Evolutionary conservation across 2,888 invertebrate species (phyloP).

Genomic region (Hemicrepidius hirtus): DNA sequence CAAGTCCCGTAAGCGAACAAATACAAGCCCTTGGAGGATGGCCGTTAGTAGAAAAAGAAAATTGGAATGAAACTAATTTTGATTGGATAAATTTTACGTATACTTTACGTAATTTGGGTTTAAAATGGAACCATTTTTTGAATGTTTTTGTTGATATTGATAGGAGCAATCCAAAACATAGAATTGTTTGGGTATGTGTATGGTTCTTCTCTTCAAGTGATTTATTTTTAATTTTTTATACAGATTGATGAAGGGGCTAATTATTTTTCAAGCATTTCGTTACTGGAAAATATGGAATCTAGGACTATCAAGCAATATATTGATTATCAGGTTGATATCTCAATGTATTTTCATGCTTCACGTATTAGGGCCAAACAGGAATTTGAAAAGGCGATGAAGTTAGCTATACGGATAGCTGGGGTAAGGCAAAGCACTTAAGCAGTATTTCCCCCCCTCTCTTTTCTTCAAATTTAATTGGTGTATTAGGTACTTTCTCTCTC

Average conservation of each 20-base stretch:
- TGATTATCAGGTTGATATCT: constrained; percentile 3
- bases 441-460: no score
- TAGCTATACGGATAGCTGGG: not conserved
- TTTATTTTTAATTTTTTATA: not conserved
- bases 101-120: not conserved
- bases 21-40: constrained; percentile 6
- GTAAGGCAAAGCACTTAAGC: no score
- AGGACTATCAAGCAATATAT: not conserved
- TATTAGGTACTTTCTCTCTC: no score
- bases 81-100: constrained; percentile 17
- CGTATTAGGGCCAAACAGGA: not conserved
- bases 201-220: not conserved
- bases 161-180: not conserved
- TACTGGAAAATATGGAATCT: not conserved
- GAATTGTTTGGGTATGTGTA: constrained; percentile 16
- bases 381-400: constrained; percentile 6
- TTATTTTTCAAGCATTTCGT: constrained; percentile 5
- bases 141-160: constrained; percentile 16
- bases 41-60: constrained; percentile 17
- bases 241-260: constrained; percentile 11
- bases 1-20: not conserved
- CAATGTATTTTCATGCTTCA: constrained; percentile 15
- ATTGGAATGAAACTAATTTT: constrained; percentile 6
- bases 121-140: constrained; percentile 16
- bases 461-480: no score